Evolutionary conservation across 1,140 invertebrate genomes (phyloP).

Genomic region (Macrobrachium nipponense): DNA sequence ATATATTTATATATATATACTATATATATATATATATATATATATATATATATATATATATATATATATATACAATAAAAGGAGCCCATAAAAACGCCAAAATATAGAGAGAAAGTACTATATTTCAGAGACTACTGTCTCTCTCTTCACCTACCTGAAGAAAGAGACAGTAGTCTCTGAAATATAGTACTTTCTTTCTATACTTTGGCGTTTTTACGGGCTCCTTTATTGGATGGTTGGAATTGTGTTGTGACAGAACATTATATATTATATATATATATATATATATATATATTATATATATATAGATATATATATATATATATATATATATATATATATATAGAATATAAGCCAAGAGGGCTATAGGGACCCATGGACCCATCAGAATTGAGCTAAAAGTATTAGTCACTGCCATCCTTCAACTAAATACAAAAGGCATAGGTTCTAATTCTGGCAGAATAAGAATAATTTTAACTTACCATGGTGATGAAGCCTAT

Average conservation of each 20-base stretch:
- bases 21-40: slow-evolving; percentile 5
- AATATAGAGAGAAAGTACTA: too few relatives aligned
- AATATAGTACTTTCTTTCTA: too few relatives aligned
- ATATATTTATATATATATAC: slow-evolving; percentile 20
- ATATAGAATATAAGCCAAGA: slow-evolving; percentile 11
- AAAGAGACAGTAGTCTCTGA: too few relatives aligned
- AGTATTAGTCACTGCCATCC: too few relatives aligned
- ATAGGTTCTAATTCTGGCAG: background rate
- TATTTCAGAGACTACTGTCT: too few relatives aligned
- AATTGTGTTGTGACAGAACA: too few relatives aligned
- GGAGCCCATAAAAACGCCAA: too few relatives aligned
- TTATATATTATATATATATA: slow-evolving; percentile 18
- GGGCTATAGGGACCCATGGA: too few relatives aligned
- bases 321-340: background rate
- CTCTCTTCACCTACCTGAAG: too few relatives aligned
- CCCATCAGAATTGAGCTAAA: too few relatives aligned
- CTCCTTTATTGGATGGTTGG: too few relatives aligned
- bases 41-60: background rate
- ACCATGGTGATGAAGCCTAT: slow-evolving; percentile 47
- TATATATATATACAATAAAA: slow-evolving; percentile 14
- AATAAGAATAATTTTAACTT: background rate
- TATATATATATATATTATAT: background rate
- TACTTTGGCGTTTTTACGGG: too few relatives aligned
- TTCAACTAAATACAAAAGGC: background rate
- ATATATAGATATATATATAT: background rate